phyloP scores from a whole-genome alignment of 92 coral and sea anemone species.

The Umimayanthus chanpuru region DNA sequence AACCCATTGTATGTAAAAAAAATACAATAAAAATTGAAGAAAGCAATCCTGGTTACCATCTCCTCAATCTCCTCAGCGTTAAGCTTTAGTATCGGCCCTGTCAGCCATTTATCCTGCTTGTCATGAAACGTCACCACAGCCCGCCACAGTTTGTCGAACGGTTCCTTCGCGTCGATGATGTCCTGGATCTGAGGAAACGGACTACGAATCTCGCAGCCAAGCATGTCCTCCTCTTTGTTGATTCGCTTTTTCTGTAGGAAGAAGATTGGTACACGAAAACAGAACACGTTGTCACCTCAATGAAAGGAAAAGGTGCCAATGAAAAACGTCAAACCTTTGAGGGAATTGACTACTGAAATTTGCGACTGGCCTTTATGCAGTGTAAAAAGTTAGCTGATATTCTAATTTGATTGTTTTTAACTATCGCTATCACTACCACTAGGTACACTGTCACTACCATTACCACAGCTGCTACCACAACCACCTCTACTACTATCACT shows the following conservation, averaged over 20 bases:
- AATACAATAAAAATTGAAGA: neutral
- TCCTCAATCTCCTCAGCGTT: constrained; percentile 97
- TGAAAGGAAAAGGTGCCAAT: neutral
- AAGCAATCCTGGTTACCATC: constrained; percentile 57
- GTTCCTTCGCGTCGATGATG: constrained; percentile 92
- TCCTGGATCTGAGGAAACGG: constrained; percentile 93
- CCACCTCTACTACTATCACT: too few species aligned
- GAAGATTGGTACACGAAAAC: neutral
- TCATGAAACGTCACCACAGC: constrained; percentile 87
- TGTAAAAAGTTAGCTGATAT: too few species aligned
- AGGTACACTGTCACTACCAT: neutral
- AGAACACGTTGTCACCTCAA: neutral
- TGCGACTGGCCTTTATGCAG: too few species aligned
- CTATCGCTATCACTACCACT: too few species aligned
- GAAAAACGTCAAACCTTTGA: neutral
- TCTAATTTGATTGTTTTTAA: too few species aligned
- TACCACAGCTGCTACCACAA: too few species aligned
- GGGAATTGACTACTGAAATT: too few species aligned
- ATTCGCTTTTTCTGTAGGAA: constrained; percentile 80
- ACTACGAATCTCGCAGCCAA: constrained; percentile 80
- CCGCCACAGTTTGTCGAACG: constrained; percentile 96
- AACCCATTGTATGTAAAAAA: too few species aligned
- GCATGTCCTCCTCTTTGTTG: constrained; percentile 89
- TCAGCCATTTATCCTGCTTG: constrained; percentile 86
- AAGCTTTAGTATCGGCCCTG: constrained; percentile 73